These are phyloP conservation scores for Rhogogaster chlorosoma DNA, from an alignment of 2,888 invertebrate species.

Conservation along the genomic window DNA sequence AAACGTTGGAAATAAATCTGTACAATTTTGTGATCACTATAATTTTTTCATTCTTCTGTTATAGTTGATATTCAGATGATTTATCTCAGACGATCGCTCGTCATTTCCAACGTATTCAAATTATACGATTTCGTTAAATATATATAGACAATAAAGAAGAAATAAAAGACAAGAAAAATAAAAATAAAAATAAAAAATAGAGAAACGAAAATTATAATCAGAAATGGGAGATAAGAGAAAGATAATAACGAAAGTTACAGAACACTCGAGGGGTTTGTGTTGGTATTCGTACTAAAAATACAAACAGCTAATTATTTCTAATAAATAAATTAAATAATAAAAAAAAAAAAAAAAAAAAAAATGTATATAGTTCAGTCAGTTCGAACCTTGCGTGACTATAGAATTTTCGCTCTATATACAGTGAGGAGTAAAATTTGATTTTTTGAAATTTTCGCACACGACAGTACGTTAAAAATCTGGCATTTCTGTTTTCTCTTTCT, in stretches of 20 bases:
- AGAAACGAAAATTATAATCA: neutral
- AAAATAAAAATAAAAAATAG: neutral
- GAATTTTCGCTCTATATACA: neutral
- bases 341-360: neutral
- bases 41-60: neutral
- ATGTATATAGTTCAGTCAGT: conserved; percentile 10
- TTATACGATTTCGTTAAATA: neutral
- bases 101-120: neutral
- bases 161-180: neutral
- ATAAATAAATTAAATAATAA: neutral
- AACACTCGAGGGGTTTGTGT: neutral
- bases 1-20: too few relatives aligned
- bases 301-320: conserved; percentile 3
- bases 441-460: neutral
- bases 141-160: too few relatives aligned
- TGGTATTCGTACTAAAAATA: conserved; percentile 22
- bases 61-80: neutral
- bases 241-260: neutral
- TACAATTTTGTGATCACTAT: neutral
- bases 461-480: neutral
- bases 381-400: neutral
- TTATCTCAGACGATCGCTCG: neutral
- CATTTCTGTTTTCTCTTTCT: neutral
- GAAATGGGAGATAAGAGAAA: neutral
- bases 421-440: neutral